These are phyloP conservation scores for Apis laboriosa DNA, from an alignment of 1,140 invertebrate genomes.

Conservation along the genomic window DNA sequence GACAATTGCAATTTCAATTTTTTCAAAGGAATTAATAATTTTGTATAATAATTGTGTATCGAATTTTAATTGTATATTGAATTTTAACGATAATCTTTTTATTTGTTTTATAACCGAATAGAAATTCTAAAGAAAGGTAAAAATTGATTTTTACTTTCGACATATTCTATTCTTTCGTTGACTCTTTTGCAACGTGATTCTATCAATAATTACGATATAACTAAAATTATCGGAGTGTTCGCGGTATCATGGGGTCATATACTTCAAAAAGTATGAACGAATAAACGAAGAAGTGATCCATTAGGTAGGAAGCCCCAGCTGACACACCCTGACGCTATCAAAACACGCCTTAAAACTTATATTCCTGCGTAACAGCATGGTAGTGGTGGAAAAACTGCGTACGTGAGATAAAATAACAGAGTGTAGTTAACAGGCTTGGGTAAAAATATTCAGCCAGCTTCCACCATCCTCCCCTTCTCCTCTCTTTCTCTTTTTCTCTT, in stretches of 20 bases:
- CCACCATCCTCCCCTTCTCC: slow-evolving; percentile 35
- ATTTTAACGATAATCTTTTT: neutral
- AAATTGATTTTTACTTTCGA: neutral
- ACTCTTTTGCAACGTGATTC: neutral
- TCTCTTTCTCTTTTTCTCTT: slow-evolving; percentile 41
- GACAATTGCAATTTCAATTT: too few species aligned
- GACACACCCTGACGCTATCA: slow-evolving; percentile 78
- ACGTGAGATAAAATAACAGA: slow-evolving; percentile 77
- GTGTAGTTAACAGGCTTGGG: slow-evolving; percentile 74
- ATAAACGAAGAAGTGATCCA: slow-evolving; percentile 73
- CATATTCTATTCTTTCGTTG: neutral
- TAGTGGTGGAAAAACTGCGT: slow-evolving; percentile 67
- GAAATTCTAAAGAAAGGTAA: neutral
- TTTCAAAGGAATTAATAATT: neutral
- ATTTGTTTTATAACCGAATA: neutral
- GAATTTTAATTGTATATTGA: too few species aligned
- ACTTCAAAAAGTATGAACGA: slow-evolving; percentile 67
- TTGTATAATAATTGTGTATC: neutral
- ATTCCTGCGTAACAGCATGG: slow-evolving; percentile 65
- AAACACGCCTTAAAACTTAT: slow-evolving; percentile 79
- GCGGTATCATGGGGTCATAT: slow-evolving; percentile 57
- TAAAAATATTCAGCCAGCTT: slow-evolving; percentile 75
- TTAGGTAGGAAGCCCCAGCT: slow-evolving; percentile 76
- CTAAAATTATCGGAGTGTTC: neutral
- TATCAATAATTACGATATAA: neutral